Base-by-base conservation (phyloP, 1,140 invertebrate species). In the Copidosoma floridanum region DNA sequence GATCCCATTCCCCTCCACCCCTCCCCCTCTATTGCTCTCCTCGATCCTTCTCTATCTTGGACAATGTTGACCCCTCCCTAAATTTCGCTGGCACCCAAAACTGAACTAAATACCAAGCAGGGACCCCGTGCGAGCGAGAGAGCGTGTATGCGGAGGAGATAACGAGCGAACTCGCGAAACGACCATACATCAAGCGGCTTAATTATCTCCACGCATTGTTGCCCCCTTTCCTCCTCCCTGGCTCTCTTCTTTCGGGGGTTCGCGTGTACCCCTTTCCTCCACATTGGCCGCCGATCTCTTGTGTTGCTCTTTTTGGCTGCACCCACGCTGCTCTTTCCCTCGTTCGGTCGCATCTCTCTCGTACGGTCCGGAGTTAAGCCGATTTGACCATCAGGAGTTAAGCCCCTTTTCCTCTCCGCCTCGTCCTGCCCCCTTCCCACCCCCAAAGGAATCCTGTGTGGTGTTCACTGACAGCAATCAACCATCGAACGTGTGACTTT, bases 91-190 rank as follows among this genome's bases (percentile, higher is more conserved):
- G 72, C 72, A 78, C 76, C 70, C 70, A 68, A 76, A 77, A 79
- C 75, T 73, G 67, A 77, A 74, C 76, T 73, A 76, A 77, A 78
- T 75, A 74, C 71, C 63, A 21, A 53, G 24, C 11, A 16, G 40
- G 40, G 71, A 48, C 58, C 51, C 61, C 18, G 56, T 37, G 48
- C 29, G 56, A 53, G 46, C 44, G 38, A 52, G 37, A 43, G 58
- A 52, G 57, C n/a, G 54, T 10, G 67, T 64, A 65, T 61, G 72
- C 71, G 68, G 73, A 74, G 75, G 77, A 81, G 79, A 81, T 81
- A 81, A 81, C 79, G 79, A 81, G 79, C 77, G 72, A 81, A 81
- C 76, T 81, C 77, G 79, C 77, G 77, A 81, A 81, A 76, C 66
- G 75, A 63, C 75, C 71, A 78, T 80, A 79, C 70, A 79, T 80